Percentiles rank a stretch among this genome's conserved stretches.
phyloP scores from a whole-genome alignment of 2,113 vertebrate genomes.

The Leptobrachium leishanense region DNA sequence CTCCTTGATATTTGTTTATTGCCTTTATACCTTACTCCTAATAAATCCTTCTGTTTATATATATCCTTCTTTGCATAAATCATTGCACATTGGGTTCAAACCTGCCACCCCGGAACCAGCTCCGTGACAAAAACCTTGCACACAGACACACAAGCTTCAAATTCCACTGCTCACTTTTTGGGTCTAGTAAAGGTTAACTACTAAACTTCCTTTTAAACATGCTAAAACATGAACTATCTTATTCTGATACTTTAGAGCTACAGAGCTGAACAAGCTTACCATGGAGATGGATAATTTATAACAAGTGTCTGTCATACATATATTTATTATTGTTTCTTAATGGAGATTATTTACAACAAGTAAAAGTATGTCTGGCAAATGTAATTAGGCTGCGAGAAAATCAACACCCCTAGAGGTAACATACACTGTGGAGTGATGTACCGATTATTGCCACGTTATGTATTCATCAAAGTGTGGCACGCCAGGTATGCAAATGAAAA shows the following conservation, averaged over 20 bases:
- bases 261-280: background rate
- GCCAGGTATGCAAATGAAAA: constrained; percentile 74
- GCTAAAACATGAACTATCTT: background rate
- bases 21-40: too few relatives aligned
- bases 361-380: constrained; percentile 71
- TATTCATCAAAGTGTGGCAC: constrained; percentile 64
- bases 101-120: too few relatives aligned
- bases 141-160: too few relatives aligned
- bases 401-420: constrained; percentile 72
- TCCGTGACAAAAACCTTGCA: too few relatives aligned
- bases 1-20: too few relatives aligned
- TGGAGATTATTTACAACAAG: constrained; percentile 67
- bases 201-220: too few relatives aligned
- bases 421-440: constrained; percentile 67
- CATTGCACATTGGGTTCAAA: too few relatives aligned
- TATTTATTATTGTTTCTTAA: constrained; percentile 70
- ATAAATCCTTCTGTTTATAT: too few relatives aligned
- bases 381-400: constrained; percentile 76
- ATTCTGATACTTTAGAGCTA: background rate
- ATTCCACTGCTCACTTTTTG: too few relatives aligned
- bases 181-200: too few relatives aligned
- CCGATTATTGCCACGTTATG: constrained; percentile 58
- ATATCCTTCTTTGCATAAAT: too few relatives aligned
- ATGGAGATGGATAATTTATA: constrained; percentile 65
- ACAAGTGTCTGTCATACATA: constrained; percentile 68